These are phyloP conservation scores for Nudaria mundana DNA, from an alignment of 2,888 invertebrate species.

Conservation along the genomic window DNA sequence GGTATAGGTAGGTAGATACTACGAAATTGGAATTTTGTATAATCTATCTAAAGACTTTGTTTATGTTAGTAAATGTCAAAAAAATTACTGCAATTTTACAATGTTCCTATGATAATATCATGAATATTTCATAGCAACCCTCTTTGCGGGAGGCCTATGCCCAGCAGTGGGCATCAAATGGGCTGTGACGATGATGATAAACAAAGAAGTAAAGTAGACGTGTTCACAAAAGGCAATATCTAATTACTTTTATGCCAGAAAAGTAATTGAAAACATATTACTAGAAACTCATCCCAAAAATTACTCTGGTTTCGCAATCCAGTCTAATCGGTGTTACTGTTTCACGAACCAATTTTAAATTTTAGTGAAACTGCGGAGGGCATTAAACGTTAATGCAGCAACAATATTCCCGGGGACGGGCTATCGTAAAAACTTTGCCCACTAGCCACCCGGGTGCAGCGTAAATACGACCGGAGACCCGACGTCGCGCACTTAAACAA, in stretches of 20 bases:
- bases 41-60: conserved; percentile 18
- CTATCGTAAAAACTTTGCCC: conserved; percentile 74
- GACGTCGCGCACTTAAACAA: conserved; percentile 65
- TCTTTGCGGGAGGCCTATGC: too few relatives aligned
- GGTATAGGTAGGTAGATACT: too few relatives aligned
- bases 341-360: conserved; percentile 68
- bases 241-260: conserved; percentile 27
- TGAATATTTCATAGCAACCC: background rate
- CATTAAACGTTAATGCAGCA: conserved; percentile 75
- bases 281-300: conserved; percentile 37
- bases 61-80: conserved; percentile 1
- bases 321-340: conserved; percentile 58
- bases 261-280: conserved; percentile 27
- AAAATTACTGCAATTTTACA: conserved; percentile 1
- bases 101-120: background rate
- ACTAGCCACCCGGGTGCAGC: conserved; percentile 49
- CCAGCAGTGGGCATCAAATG: too few relatives aligned
- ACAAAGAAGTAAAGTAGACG: background rate
- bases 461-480: conserved; percentile 33
- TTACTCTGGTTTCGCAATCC: conserved; percentile 43
- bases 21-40: conserved; percentile 21
- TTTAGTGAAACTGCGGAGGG: conserved; percentile 58
- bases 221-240: conserved; percentile 10
- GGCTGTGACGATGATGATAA: background rate
- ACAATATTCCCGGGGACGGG: conserved; percentile 65